These are phyloP conservation scores for Drusus annulatus DNA, from an alignment of 1,140 invertebrate species.

Conservation along the genomic window DNA sequence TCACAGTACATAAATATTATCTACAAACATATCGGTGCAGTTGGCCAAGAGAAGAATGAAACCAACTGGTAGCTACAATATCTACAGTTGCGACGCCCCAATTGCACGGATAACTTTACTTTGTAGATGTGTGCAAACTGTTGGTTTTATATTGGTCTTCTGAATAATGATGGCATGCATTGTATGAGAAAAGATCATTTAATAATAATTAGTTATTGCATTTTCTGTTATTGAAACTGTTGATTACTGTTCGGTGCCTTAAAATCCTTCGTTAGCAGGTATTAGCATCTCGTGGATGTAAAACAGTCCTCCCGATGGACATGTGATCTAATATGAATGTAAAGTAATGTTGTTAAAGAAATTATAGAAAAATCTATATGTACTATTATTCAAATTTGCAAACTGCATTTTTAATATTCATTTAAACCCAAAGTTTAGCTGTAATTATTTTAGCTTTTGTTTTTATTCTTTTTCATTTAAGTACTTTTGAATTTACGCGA, in stretches of 20 bases:
- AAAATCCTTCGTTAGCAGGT: not conserved
- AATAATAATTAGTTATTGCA: not conserved
- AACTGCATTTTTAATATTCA: conserved; percentile 23
- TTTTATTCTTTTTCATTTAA: conserved; percentile 9
- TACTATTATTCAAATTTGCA: conserved; percentile 25
- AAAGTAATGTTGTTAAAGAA: not conserved
- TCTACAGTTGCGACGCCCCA: no score
- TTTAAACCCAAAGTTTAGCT: conserved; percentile 45
- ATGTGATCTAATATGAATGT: conserved; percentile 31
- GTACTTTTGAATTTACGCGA: conserved; percentile 32
- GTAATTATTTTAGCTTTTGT: conserved; percentile 43
- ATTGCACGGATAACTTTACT: no score
- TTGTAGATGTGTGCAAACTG: no score
- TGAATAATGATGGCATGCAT: no score
- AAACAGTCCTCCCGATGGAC: conserved; percentile 1
- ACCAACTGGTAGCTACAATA: no score
- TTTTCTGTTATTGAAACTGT: conserved; percentile 20
- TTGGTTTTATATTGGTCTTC: no score
- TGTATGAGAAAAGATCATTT: not conserved
- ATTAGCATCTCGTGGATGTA: conserved; percentile 8
- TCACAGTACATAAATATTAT: no score
- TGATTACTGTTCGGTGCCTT: conserved; percentile 19
- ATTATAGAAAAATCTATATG: conserved; percentile 12
- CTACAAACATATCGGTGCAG: no score
- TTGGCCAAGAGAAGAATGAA: no score